Percentiles rank a stretch among this genome's conserved stretches.
Evolutionary conservation across 1,140 invertebrate species (phyloP).

Genomic region (Laupala kohalensis): DNA sequence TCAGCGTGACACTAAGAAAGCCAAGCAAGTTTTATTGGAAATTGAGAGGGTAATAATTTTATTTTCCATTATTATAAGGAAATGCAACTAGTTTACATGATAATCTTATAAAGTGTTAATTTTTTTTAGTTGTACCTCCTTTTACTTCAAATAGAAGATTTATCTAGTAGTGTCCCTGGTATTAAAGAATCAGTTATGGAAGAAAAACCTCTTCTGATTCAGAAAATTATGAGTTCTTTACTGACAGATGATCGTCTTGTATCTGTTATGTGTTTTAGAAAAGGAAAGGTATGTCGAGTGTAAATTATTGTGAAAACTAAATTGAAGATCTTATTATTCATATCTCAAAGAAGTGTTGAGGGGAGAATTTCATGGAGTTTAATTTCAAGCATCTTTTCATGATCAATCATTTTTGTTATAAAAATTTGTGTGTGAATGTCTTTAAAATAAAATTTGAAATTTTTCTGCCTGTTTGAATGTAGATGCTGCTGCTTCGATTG

Average conservation of each 20-base stretch:
- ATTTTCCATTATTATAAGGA: neutral
- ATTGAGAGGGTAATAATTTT: slow-evolving; percentile 49
- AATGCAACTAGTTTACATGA: no score
- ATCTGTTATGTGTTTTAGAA: slow-evolving; percentile 5
- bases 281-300: slow-evolving; percentile 5
- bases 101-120: neutral
- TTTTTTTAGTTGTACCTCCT: slow-evolving; percentile 8
- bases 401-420: neutral
- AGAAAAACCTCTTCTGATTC: slow-evolving; percentile 2
- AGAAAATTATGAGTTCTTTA: slow-evolving; percentile 2
- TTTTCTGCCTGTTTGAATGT: neutral
- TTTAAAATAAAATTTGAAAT: neutral
- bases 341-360: neutral
- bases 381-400: neutral
- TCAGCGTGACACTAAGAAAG: slow-evolving; percentile 43
- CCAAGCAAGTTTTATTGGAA: slow-evolving; percentile 63
- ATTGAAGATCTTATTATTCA: neutral
- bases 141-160: slow-evolving; percentile 9
- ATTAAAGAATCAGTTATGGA: neutral
- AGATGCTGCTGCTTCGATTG: neutral
- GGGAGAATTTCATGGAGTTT: neutral
- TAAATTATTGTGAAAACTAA: neutral
- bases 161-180: slow-evolving; percentile 3
- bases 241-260: slow-evolving; percentile 2
- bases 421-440: neutral